Evolutionary conservation across 2,888 invertebrate species (phyloP).

Genomic region (Erynnis tages): DNA sequence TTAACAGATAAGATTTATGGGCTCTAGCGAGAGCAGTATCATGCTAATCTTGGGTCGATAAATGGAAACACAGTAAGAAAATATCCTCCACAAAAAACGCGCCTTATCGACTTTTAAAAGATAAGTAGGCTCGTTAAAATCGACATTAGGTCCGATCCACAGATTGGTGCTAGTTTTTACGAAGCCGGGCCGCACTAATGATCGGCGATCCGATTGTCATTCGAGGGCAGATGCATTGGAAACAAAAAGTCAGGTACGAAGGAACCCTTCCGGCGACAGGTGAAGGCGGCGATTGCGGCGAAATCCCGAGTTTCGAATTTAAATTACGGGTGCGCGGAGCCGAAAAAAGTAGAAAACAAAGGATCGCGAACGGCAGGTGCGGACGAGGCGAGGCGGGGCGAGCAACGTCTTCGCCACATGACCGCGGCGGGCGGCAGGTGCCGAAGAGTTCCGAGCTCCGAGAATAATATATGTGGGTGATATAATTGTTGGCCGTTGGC

Average conservation of each 20-base stretch:
- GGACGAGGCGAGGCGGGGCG: conserved; percentile 41
- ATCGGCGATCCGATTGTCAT: conserved; percentile 63
- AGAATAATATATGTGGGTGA: conserved; percentile 72
- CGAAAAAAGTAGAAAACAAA: conserved; percentile 69
- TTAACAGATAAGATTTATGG: background rate
- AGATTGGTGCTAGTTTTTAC: conserved; percentile 50
- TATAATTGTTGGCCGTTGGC: conserved; percentile 78
- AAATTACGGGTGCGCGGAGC: conserved; percentile 72
- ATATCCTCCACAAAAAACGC: conserved; percentile 33
- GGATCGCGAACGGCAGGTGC: conserved; percentile 77
- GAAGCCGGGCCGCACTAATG: conserved; percentile 57
- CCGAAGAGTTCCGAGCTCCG: conserved; percentile 69
- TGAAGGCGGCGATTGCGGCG: conserved; percentile 73
- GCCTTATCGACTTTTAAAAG: conserved; percentile 33
- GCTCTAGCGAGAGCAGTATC: background rate
- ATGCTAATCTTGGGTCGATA: conserved; percentile 11
- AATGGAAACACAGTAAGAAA: background rate
- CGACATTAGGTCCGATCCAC: conserved; percentile 46
- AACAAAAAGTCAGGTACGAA: conserved; percentile 74
- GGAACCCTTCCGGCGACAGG: conserved; percentile 81
- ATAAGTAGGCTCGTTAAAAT: conserved; percentile 52
- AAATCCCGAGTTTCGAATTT: conserved; percentile 73
- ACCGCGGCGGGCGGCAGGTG: conserved; percentile 77
- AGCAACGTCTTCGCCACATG: conserved; percentile 81
- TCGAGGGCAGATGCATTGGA: conserved; percentile 68